These are phyloP conservation scores for Atherinomorus stipes DNA, from an alignment of 2,113 vertebrate genomes.

Conservation along the genomic window DNA sequence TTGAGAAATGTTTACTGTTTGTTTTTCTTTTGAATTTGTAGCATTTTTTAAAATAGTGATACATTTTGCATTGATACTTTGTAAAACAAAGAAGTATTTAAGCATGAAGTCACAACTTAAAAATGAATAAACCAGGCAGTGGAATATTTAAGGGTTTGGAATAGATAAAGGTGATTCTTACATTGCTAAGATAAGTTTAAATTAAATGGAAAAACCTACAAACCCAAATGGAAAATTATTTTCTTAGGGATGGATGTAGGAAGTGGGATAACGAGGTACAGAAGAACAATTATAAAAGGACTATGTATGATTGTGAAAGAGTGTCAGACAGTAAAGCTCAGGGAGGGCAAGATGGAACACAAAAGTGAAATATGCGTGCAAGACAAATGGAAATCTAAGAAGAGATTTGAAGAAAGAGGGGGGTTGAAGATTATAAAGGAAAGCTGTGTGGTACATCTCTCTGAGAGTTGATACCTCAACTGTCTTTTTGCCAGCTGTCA, in stretches of 20 bases:
- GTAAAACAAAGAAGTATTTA: not conserved
- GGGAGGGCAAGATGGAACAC: not conserved
- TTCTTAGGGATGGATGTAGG: not conserved
- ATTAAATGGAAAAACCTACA: not conserved
- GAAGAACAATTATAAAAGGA: not conserved
- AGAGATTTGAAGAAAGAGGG: constrained; percentile 6
- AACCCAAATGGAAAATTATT: not conserved
- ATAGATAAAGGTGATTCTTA: not conserved
- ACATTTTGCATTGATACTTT: not conserved
- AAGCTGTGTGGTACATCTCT: not conserved
- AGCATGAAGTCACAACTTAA: not conserved
- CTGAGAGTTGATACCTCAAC: not conserved
- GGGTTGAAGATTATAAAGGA: constrained; percentile 3
- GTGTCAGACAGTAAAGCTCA: not conserved
- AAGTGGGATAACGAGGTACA: not conserved
- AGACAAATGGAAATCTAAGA: not conserved
- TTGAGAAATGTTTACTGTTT: too few species aligned
- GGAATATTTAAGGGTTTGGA: not conserved
- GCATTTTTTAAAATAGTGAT: too few species aligned
- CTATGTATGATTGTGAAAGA: not conserved
- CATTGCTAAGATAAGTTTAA: not conserved
- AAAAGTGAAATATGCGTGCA: not conserved
- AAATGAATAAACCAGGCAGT: not conserved
- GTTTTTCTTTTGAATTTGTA: too few species aligned
- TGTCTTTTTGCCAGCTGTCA: too few species aligned